Conservation (phyloP, 2,113 vertebrate species). For the Lichenostomus cassidix region DNA sequence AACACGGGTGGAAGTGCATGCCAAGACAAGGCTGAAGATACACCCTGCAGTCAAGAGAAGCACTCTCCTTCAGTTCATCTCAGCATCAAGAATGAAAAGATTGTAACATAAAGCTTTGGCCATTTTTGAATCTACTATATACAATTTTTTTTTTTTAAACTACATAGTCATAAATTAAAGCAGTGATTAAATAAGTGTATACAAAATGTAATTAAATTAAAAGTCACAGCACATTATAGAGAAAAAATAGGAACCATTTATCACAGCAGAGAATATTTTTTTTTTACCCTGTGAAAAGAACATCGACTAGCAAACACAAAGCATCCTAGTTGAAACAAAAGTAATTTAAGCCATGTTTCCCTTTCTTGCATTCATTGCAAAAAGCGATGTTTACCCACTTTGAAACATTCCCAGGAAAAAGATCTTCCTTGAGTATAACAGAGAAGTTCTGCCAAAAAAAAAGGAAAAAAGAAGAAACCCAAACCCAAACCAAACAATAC, state of each 20-base stretch:
- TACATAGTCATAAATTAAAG: constrained; percentile 97
- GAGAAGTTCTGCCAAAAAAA: constrained; percentile 79
- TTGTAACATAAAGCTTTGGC: constrained; percentile 88
- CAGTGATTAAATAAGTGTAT: constrained; percentile 85
- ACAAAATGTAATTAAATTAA: constrained; percentile 92
- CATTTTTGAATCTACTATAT: constrained; percentile 89
- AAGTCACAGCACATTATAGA: constrained; percentile 90
- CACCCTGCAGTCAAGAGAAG: constrained; percentile 79
- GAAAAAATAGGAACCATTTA: constrained; percentile 87
- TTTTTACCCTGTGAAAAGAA: constrained; percentile 99
- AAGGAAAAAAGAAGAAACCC: constrained; percentile 57
- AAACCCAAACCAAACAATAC: constrained; percentile 50
- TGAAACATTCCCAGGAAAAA: constrained; percentile 78
- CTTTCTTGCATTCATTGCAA: constrained; percentile 76
- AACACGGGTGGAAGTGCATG: constrained; percentile 85
- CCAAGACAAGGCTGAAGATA: constrained; percentile 83
- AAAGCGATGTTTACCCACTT: constrained; percentile 77
- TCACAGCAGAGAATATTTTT: constrained; percentile 88
- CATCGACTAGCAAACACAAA: constrained; percentile 81
- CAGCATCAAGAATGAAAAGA: constrained; percentile 83
- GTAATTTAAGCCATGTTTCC: constrained; percentile 73
- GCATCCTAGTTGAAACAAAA: constrained; percentile 79
- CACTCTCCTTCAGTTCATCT: constrained; percentile 80
- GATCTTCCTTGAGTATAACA: constrained; percentile 82
- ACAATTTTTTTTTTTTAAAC: constrained; percentile 87